These are phyloP conservation scores for Bucorvus abyssinicus DNA, from an alignment of 2,797 vertebrate genomes.

Conservation along the genomic window DNA sequence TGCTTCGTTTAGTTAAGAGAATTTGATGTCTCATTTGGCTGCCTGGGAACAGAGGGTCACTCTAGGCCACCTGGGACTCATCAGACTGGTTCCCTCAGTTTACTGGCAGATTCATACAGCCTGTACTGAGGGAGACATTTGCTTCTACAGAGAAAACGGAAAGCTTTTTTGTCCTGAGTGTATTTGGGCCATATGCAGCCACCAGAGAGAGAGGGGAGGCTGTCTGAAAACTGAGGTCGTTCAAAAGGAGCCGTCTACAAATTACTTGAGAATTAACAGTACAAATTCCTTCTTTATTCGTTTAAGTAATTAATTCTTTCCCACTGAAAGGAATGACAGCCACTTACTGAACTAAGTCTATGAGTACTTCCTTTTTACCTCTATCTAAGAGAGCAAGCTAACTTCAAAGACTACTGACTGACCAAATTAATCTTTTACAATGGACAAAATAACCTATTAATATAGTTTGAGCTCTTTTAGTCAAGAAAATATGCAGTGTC, in stretches of 20 bases:
- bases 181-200: neutral
- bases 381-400: neutral
- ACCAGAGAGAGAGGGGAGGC: neutral
- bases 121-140: neutral
- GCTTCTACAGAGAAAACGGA: neutral
- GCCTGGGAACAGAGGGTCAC: constrained; percentile 60
- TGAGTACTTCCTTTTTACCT: neutral
- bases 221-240: neutral
- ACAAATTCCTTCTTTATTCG: neutral
- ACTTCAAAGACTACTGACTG: neutral
- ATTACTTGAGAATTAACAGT: neutral
- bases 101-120: neutral
- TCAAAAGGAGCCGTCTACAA: neutral
- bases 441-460: neutral
- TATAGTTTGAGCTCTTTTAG: neutral
- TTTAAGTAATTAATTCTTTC: neutral
- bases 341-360: neutral
- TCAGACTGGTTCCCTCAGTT: constrained; percentile 38
- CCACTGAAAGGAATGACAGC: neutral
- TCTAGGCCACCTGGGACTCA: constrained; percentile 50
- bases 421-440: neutral
- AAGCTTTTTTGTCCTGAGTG: neutral
- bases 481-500: neutral
- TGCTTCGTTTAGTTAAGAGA: constrained; percentile 61
- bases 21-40: constrained; percentile 59